These are phyloP conservation scores for Thryonomys swinderianus DNA, from an alignment of 2,113 vertebrate genomes.

Conservation along the genomic window DNA sequence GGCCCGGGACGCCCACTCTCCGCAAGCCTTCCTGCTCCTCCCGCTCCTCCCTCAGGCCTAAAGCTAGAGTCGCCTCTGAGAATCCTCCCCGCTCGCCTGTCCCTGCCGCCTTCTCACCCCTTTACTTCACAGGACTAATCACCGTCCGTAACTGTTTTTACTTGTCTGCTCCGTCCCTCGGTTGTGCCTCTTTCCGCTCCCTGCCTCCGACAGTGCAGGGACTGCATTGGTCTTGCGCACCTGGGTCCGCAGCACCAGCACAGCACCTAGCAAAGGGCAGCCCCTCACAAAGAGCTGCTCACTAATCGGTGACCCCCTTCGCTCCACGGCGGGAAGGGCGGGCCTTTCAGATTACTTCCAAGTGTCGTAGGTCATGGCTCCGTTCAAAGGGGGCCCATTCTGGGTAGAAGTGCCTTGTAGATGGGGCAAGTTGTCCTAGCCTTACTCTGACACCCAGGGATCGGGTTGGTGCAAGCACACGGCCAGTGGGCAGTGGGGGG, in stretches of 20 bases:
- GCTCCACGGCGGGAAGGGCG: background rate
- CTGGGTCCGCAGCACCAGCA: background rate
- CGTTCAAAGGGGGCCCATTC: background rate
- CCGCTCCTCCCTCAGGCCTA: background rate
- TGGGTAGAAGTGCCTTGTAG: background rate
- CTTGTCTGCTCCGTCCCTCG: background rate
- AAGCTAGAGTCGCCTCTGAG: background rate
- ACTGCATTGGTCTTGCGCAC: background rate
- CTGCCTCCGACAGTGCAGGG: background rate
- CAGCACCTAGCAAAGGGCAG: background rate
- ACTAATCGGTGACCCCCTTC: background rate
- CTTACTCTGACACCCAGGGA: background rate
- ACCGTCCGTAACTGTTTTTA: background rate
- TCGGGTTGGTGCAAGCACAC: background rate
- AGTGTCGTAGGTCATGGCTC: background rate
- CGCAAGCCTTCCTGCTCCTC: background rate
- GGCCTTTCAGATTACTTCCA: background rate
- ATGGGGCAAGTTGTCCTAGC: background rate
- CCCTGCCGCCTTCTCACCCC: background rate
- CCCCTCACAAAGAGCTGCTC: background rate
- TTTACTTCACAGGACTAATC: background rate
- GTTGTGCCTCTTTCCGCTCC: background rate
- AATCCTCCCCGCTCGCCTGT: background rate
- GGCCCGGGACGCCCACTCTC: background rate
- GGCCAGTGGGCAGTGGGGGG: fast-evolving